Percentiles rank a stretch among this genome's conserved stretches.
These are phyloP conservation scores for Cryptocheilus praepositus DNA, from an alignment of 2,888 invertebrate species.

Conservation along the genomic window DNA sequence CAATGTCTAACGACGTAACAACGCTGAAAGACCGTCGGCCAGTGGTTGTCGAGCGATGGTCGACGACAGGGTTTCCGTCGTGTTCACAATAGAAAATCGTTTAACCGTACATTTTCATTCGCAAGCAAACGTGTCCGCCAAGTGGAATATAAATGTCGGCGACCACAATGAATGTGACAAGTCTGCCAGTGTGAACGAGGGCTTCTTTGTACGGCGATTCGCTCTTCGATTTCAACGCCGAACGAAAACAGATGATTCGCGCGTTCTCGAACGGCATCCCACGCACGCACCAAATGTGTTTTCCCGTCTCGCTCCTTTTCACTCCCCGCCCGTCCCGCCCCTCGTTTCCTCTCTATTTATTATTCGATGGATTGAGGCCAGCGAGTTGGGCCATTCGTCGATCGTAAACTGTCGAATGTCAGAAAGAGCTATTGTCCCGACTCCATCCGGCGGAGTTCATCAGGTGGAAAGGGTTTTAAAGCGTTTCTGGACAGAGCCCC, in stretches of 20 bases:
- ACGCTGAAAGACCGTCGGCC: no score
- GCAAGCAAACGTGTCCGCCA: no score
- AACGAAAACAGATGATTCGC: slow-evolving; percentile 25
- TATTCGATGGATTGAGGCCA: slow-evolving; percentile 13
- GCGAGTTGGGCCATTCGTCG: slow-evolving; percentile 10
- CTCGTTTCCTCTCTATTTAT: slow-evolving; percentile 7
- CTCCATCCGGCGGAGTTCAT: slow-evolving; percentile 12
- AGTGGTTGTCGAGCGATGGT: no score
- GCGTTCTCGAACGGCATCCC: not conserved
- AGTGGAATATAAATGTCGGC: no score
- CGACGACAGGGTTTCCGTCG: no score
- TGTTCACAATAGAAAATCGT: no score
- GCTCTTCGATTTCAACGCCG: slow-evolving; percentile 7
- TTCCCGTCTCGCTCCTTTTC: no score
- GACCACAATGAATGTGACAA: not conserved
- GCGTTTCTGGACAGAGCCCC: not conserved
- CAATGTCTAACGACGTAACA: no score
- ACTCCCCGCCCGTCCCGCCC: no score
- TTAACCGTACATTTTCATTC: no score
- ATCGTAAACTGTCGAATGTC: slow-evolving; percentile 11
- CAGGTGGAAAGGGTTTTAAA: slow-evolving; percentile 12
- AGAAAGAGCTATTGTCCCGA: slow-evolving; percentile 14
- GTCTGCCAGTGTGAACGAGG: not conserved
- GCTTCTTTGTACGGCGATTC: slow-evolving; percentile 16
- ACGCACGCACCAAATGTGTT: no score